These are phyloP conservation scores for Melanotaenia nigrans DNA, from an alignment of 2,797 vertebrate species.

Conservation along the genomic window DNA sequence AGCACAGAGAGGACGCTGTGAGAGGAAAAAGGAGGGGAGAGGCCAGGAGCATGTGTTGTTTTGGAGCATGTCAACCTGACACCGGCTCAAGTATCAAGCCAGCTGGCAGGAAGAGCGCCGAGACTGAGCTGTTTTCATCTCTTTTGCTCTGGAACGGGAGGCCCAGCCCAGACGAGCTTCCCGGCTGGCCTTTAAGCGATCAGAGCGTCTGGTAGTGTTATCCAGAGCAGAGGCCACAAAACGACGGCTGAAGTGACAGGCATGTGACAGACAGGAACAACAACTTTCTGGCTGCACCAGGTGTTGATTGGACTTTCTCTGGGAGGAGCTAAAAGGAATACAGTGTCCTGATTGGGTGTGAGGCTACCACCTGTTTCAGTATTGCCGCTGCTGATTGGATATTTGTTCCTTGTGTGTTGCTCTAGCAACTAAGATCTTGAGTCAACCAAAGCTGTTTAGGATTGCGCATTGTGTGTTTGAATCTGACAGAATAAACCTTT, in stretches of 20 bases:
- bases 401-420: slow-evolving; percentile 61
- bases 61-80: slow-evolving; percentile 76
- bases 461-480: slow-evolving; percentile 46
- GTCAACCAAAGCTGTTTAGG: slow-evolving; percentile 50
- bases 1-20: slow-evolving; percentile 51
- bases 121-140: slow-evolving; percentile 74
- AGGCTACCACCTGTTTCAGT: slow-evolving; percentile 71
- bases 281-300: slow-evolving; percentile 67
- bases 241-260: slow-evolving; percentile 63
- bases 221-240: slow-evolving; percentile 53
- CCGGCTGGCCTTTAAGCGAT: slow-evolving; percentile 60
- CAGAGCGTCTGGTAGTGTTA: slow-evolving; percentile 61
- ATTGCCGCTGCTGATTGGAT: slow-evolving; percentile 72
- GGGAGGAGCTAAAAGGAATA: slow-evolving; percentile 69
- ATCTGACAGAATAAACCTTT: slow-evolving; percentile 43
- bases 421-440: slow-evolving; percentile 56
- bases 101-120: slow-evolving; percentile 75
- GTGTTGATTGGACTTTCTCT: slow-evolving; percentile 72
- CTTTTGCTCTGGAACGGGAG: slow-evolving; percentile 66
- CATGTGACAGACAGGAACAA: slow-evolving; percentile 75
- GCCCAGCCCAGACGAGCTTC: slow-evolving; percentile 69
- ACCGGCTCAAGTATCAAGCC: slow-evolving; percentile 78
- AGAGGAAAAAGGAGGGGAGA: slow-evolving; percentile 60
- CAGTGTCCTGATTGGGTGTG: slow-evolving; percentile 65
- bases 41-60: slow-evolving; percentile 75